phyloP scores from a whole-genome alignment of 2,888 invertebrate genomes.

The Drosophila seclusa region DNA sequence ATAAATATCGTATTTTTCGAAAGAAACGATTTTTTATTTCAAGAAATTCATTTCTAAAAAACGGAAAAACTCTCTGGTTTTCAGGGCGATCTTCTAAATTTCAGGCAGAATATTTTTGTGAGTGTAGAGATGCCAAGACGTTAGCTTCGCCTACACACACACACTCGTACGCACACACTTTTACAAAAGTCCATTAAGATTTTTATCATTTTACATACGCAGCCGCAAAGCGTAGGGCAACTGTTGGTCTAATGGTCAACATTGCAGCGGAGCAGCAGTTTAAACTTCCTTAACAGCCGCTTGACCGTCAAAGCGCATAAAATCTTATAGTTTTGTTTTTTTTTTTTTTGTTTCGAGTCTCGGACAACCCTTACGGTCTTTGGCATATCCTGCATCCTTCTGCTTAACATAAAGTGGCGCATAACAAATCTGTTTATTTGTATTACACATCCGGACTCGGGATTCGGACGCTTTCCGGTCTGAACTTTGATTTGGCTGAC shows the following conservation, averaged over 20 bases:
- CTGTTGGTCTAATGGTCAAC: constrained; percentile 62
- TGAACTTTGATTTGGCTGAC: constrained; percentile 62
- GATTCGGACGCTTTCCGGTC: constrained; percentile 33
- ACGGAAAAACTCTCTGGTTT: not conserved
- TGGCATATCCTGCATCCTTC: constrained; percentile 26
- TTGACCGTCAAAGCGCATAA: constrained; percentile 70
- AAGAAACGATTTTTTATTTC: not conserved
- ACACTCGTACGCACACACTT: constrained; percentile 13
- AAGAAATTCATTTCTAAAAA: not conserved
- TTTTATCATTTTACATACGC: constrained; percentile 74
- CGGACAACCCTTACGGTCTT: constrained; percentile 48
- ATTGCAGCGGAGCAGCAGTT: constrained; percentile 51
- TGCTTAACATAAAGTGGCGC: constrained; percentile 78
- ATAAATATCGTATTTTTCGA: not conserved
- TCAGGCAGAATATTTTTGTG: not conserved
- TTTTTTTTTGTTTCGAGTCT: constrained; percentile 6
- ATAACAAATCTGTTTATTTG: constrained; percentile 82
- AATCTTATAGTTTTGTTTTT: constrained; percentile 76
- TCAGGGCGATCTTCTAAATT: not conserved
- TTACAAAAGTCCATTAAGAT: constrained; percentile 77
- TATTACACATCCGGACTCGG: constrained; percentile 56
- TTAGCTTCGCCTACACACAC: constrained; percentile 23
- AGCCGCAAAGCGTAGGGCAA: constrained; percentile 21
- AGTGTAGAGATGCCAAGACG: constrained; percentile 25
- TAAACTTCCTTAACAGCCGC: constrained; percentile 66